Conservation (phyloP, 2,113 vertebrate species). For the Hemibates koningsi region DNA sequence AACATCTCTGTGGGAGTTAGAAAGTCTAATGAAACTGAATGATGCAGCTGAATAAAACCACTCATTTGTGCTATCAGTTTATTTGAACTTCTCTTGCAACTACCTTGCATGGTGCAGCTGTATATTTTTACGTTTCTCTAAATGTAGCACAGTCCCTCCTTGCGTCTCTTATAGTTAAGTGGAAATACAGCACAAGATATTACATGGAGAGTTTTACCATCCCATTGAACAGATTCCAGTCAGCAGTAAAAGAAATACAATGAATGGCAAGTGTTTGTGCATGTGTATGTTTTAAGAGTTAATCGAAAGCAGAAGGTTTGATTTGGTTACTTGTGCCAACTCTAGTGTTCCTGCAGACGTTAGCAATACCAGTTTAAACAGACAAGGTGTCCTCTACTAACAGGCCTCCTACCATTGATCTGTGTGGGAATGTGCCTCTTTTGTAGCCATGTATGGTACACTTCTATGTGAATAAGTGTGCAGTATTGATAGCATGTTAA, state of each 20-base stretch:
- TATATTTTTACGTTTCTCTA: background rate
- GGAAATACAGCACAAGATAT: background rate
- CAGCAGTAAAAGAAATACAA: background rate
- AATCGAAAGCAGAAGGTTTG: slow-evolving; percentile 8
- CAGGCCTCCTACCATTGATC: background rate
- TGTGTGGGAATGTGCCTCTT: background rate
- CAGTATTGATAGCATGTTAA: background rate
- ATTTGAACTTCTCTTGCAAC: background rate
- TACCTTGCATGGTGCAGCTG: background rate
- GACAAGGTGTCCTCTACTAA: slow-evolving; percentile 19
- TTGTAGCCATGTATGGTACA: background rate
- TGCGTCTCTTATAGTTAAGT: background rate
- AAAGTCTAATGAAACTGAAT: background rate
- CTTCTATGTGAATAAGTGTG: background rate
- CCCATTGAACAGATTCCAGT: background rate
- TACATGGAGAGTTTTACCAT: background rate
- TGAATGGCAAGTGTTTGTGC: background rate
- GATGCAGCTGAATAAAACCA: background rate
- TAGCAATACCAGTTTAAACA: slow-evolving; percentile 9
- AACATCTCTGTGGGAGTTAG: background rate
- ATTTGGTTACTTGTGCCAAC: slow-evolving; percentile 24
- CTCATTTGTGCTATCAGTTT: background rate
- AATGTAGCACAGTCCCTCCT: background rate
- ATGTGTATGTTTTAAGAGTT: background rate
- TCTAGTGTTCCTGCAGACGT: slow-evolving; percentile 13